Percentiles rank a stretch among this genome's conserved stretches.
These are phyloP conservation scores for Cryptosula pallasiana DNA, from an alignment of 2,888 invertebrate genomes.

Conservation along the genomic window DNA sequence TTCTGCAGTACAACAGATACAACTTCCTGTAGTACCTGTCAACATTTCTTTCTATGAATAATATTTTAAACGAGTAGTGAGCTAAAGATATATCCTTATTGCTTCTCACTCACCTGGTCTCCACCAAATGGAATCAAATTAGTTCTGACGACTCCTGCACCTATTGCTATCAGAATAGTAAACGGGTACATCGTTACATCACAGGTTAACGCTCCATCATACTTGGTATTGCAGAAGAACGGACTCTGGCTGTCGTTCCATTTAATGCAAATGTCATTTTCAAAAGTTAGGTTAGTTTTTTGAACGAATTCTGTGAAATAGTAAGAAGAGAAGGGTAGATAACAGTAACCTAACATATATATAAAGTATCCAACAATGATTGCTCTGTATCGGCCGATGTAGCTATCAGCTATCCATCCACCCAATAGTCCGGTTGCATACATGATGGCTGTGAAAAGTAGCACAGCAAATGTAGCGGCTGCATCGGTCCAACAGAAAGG, in stretches of 20 bases:
- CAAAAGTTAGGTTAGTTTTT: neutral
- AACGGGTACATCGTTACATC: slow-evolving; percentile 34
- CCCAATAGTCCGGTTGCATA: slow-evolving; percentile 54
- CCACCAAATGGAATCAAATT: slow-evolving; percentile 58
- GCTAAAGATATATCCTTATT: neutral
- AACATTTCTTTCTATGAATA: too few species aligned
- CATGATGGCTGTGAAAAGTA: slow-evolving; percentile 53
- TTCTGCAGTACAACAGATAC: too few species aligned
- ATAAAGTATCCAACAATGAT: slow-evolving; percentile 51
- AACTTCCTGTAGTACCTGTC: too few species aligned
- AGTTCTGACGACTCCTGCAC: slow-evolving; percentile 54
- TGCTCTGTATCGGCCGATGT: slow-evolving; percentile 52
- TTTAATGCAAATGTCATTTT: neutral
- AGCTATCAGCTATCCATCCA: slow-evolving; percentile 55
- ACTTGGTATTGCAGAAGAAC: neutral
- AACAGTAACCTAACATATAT: slow-evolving; percentile 51
- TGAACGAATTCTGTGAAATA: neutral
- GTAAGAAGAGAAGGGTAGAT: slow-evolving; percentile 36
- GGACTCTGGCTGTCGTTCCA: slow-evolving; percentile 4
- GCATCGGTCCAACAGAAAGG: slow-evolving; percentile 1
- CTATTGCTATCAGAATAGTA: slow-evolving; percentile 48
- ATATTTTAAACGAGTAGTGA: too few species aligned
- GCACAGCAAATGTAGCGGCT: slow-evolving; percentile 52
- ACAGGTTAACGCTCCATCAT: neutral
- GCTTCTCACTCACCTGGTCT: slow-evolving; percentile 52